Conservation (phyloP, 2,113 vertebrate genomes). For the Sinocyclocheilus rhinocerous region DNA sequence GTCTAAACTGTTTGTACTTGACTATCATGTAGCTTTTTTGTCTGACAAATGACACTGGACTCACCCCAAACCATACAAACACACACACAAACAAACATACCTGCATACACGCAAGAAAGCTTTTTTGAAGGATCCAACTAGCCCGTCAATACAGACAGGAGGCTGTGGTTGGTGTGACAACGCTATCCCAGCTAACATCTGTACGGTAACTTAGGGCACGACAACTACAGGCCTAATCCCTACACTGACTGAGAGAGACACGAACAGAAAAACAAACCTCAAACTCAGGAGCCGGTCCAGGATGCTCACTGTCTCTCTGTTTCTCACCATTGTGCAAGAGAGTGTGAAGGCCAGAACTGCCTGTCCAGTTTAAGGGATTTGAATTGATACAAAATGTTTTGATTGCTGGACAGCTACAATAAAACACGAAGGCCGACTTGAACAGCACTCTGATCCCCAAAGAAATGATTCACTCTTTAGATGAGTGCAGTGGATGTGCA, state of each 20-base stretch:
- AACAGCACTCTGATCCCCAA: constrained; percentile 23
- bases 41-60: neutral
- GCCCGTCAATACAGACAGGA: neutral
- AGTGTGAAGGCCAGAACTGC: constrained; percentile 42
- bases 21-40: neutral
- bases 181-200: constrained; percentile 32
- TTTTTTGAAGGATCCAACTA: neutral
- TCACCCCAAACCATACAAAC: neutral
- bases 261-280: neutral
- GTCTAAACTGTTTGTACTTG: neutral
- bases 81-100: neutral
- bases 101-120: neutral
- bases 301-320: neutral
- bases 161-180: constrained; percentile 19
- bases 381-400: constrained; percentile 45
- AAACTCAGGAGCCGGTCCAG: neutral
- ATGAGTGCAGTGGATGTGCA: constrained; percentile 18
- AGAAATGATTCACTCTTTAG: constrained; percentile 27
- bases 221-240: constrained; percentile 22
- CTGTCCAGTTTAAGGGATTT: constrained; percentile 53
- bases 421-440: constrained; percentile 6
- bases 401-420: constrained; percentile 18
- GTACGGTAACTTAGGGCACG: constrained; percentile 22
- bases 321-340: constrained; percentile 40
- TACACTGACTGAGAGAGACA: constrained; percentile 9